Conservation (phyloP, 2,113 vertebrate species). For the Apeltes quadracus region DNA sequence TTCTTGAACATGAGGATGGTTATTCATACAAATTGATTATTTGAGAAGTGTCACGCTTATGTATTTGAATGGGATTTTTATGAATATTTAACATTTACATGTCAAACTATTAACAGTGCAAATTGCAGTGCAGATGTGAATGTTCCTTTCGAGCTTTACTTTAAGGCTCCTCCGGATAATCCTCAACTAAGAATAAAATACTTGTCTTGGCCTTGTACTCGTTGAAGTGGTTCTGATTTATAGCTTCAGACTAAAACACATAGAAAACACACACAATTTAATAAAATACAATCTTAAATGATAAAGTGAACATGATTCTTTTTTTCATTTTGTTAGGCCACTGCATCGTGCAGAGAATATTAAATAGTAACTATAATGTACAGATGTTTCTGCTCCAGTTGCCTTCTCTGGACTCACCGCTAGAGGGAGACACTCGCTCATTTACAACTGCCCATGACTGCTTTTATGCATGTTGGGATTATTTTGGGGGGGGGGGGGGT, state of each 20-base stretch:
- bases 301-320: background rate
- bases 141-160: background rate
- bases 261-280: background rate
- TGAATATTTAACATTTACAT: background rate
- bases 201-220: background rate
- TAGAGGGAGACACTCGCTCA: constrained; percentile 47
- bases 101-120: background rate
- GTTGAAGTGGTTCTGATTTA: background rate
- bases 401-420: constrained; percentile 21
- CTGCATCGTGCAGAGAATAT: background rate
- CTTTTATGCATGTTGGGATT: background rate
- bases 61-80: background rate
- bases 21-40: background rate
- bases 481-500: too few species aligned
- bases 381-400: constrained; percentile 22
- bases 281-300: background rate
- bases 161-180: constrained; percentile 6
- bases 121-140: background rate
- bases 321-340: background rate
- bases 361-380: background rate
- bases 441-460: background rate
- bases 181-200: background rate
- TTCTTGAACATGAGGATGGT: constrained; percentile 19
- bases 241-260: background rate
- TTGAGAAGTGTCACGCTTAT: background rate